Evolutionary conservation across 2,888 invertebrate genomes (phyloP).

Genomic region (Vanessa cardui): DNA sequence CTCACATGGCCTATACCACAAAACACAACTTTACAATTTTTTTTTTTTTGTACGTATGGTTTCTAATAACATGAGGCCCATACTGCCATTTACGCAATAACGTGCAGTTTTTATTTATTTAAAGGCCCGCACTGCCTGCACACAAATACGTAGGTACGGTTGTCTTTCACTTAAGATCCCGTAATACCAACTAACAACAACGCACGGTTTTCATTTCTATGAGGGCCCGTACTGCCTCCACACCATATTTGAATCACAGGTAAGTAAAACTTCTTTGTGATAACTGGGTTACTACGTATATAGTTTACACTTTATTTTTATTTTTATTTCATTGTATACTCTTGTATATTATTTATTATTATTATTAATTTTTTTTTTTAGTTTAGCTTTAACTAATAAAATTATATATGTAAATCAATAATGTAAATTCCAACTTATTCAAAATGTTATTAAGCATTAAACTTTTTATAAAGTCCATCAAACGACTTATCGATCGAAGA

Average conservation of each 20-base stretch:
- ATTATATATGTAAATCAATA: too few species aligned
- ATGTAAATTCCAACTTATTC: too few species aligned
- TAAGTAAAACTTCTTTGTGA: neutral
- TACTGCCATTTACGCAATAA: neutral
- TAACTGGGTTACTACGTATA: neutral
- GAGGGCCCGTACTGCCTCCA: neutral
- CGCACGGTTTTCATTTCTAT: neutral
- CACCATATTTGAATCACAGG: conserved; percentile 1
- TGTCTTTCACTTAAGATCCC: neutral
- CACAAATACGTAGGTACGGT: neutral
- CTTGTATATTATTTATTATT: too few species aligned
- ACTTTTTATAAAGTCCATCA: too few species aligned
- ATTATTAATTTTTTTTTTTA: too few species aligned
- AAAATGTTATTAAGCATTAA: too few species aligned
- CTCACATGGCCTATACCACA: too few species aligned
- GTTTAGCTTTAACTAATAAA: too few species aligned
- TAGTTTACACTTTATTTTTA: too few species aligned
- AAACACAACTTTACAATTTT: too few species aligned
- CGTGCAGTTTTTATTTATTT: conserved; percentile 1
- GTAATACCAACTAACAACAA: neutral
- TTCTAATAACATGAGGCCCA: conserved; percentile 1
- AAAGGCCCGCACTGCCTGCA: conserved; percentile 7
- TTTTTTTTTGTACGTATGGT: conserved; percentile 4
- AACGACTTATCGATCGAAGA: too few species aligned
- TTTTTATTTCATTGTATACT: too few species aligned